Evolutionary conservation across 2,113 vertebrate species (phyloP).

Genomic region (Mormyrus lacerda): DNA sequence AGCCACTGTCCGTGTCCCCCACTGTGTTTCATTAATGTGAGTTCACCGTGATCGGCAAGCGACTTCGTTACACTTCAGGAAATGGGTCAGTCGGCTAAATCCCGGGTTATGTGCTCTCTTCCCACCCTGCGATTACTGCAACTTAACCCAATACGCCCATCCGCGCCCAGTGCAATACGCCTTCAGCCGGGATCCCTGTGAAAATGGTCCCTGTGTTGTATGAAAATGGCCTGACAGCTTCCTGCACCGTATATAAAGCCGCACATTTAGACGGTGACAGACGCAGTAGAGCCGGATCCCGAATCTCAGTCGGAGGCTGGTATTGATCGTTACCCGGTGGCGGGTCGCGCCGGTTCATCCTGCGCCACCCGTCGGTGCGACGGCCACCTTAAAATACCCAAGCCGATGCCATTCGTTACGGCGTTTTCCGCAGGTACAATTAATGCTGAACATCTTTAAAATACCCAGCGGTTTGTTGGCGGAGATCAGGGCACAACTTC

Average conservation of each 20-base stretch:
- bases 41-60: neutral
- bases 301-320: neutral
- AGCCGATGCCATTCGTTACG: neutral
- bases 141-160: neutral
- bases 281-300: neutral
- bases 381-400: neutral
- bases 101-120: neutral
- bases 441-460: neutral
- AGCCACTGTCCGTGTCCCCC: neutral
- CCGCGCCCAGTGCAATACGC: neutral
- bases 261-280: neutral
- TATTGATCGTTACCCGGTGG: neutral
- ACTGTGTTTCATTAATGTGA: neutral
- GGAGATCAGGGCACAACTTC: neutral
- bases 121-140: neutral
- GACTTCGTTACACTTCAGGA: neutral
- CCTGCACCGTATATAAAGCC: neutral
- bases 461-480: neutral
- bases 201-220: neutral
- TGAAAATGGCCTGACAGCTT: neutral
- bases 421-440: neutral
- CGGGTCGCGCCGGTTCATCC: constrained; percentile 18
- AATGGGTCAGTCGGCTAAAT: constrained; percentile 4
- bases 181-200: neutral
- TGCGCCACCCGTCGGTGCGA: constrained; percentile 24